Percentiles rank a stretch among this genome's conserved stretches.
Evolutionary conservation across 2,888 invertebrate species (phyloP).

Genomic region (Tetragonisca angustula): DNA sequence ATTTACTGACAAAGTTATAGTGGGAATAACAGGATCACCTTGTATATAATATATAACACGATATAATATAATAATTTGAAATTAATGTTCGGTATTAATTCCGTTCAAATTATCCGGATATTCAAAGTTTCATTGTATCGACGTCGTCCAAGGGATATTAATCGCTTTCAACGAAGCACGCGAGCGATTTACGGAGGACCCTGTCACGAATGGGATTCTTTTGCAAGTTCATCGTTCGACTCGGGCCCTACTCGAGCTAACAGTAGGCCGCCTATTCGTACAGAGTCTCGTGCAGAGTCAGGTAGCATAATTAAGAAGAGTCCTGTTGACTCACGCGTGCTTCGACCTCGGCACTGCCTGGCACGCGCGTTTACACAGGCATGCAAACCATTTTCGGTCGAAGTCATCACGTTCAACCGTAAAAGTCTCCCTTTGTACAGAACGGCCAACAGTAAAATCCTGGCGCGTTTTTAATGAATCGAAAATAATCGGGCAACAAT

Average conservation of each 20-base stretch:
- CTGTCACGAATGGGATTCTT: constrained; percentile 53
- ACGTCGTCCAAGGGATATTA: constrained; percentile 45
- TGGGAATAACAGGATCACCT: too few relatives aligned
- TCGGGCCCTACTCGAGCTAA: too few relatives aligned
- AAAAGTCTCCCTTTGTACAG: constrained; percentile 8
- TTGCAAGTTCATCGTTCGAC: constrained; percentile 45
- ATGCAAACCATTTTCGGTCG: constrained; percentile 43
- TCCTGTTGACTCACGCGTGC: constrained; percentile 46
- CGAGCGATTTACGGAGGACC: constrained; percentile 22
- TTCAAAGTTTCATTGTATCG: constrained; percentile 12
- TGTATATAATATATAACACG: too few relatives aligned
- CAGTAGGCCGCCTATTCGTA: too few relatives aligned
- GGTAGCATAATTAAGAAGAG: constrained; percentile 63
- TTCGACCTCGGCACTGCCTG: constrained; percentile 61
- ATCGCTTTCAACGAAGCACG: constrained; percentile 37
- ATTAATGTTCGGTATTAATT: too few relatives aligned
- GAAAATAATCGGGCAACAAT: neutral
- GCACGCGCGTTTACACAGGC: constrained; percentile 57
- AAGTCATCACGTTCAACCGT: neutral
- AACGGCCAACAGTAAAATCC: neutral
- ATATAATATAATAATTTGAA: too few relatives aligned
- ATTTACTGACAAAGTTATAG: too few relatives aligned
- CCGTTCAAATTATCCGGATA: neutral
- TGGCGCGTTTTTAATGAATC: neutral
- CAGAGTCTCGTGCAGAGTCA: constrained; percentile 37